These are phyloP conservation scores for Pseudomugil gertrudae DNA, from an alignment of 2,797 vertebrate species.

Conservation along the genomic window DNA sequence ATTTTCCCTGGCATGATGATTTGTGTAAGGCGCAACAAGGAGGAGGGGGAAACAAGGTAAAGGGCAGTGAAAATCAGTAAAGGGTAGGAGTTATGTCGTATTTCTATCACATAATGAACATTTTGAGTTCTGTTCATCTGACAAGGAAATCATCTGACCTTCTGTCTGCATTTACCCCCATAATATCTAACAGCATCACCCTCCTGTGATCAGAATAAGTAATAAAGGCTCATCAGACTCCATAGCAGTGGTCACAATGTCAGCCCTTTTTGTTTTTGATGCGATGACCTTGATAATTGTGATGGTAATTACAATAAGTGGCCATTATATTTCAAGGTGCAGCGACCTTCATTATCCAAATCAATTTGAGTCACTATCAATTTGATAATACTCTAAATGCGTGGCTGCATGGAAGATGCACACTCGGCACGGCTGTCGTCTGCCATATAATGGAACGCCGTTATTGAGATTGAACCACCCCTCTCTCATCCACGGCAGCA, in stretches of 20 bases:
- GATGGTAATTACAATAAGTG: slow-evolving; percentile 86
- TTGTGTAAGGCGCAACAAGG: slow-evolving; percentile 38
- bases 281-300: slow-evolving; percentile 84
- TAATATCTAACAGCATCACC: slow-evolving; percentile 19
- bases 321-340: slow-evolving; percentile 86
- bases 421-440: slow-evolving; percentile 73
- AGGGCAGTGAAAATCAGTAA: slow-evolving; percentile 36
- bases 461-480: slow-evolving; percentile 84
- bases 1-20: slow-evolving; percentile 60
- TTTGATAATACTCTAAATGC: slow-evolving; percentile 81
- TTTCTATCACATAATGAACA: slow-evolving; percentile 3
- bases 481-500: slow-evolving; percentile 68
- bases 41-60: slow-evolving; percentile 14
- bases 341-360: slow-evolving; percentile 83
- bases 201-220: slow-evolving; percentile 30
- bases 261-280: slow-evolving; percentile 73
- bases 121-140: slow-evolving; percentile 3
- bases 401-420: slow-evolving; percentile 73
- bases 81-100: slow-evolving; percentile 6
- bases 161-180: slow-evolving; percentile 13
- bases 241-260: slow-evolving; percentile 62
- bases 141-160: slow-evolving; percentile 18
- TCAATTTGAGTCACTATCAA: slow-evolving; percentile 86
- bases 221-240: slow-evolving; percentile 54
- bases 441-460: slow-evolving; percentile 81